Conservation (phyloP, 2,888 invertebrate species). For the Aromia moschata region DNA sequence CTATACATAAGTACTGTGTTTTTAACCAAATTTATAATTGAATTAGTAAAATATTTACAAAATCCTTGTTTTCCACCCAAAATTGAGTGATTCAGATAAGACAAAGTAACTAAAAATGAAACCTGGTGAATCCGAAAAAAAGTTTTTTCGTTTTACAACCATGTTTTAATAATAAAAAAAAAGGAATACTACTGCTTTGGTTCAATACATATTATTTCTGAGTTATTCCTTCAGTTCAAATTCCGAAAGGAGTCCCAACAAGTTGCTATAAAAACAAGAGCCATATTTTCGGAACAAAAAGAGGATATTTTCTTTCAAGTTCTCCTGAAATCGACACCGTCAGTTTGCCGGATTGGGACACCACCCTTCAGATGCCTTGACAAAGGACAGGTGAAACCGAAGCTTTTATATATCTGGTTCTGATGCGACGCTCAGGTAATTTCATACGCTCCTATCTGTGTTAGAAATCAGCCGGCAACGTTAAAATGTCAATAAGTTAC, state of each 20-base stretch:
- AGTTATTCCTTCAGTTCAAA: neutral
- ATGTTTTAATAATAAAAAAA: too few relatives aligned
- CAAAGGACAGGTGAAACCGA: conserved; percentile 62
- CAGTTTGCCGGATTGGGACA: conserved; percentile 34
- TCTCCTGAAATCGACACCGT: conserved; percentile 44
- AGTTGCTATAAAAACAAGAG: conserved; percentile 15
- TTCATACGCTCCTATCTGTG: conserved; percentile 62
- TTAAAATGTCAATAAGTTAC: conserved; percentile 63
- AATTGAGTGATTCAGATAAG: too few relatives aligned
- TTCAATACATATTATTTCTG: too few relatives aligned
- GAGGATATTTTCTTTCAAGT: conserved; percentile 32
- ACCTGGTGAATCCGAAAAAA: too few relatives aligned
- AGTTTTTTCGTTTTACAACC: too few relatives aligned
- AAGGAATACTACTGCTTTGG: too few relatives aligned
- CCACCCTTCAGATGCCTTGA: conserved; percentile 47
- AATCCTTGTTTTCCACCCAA: too few relatives aligned
- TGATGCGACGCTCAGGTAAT: conserved; percentile 56
- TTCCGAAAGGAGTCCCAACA: neutral
- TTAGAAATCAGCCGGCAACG: conserved; percentile 60
- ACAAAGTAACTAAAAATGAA: too few relatives aligned
- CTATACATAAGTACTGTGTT: too few relatives aligned
- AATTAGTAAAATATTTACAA: too few relatives aligned
- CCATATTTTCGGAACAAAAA: conserved; percentile 28
- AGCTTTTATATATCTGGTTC: conserved; percentile 53
- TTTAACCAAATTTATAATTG: too few relatives aligned